Base-by-base conservation (phyloP, 2,113 vertebrate genomes). In the Oostethus manadensis region DNA sequence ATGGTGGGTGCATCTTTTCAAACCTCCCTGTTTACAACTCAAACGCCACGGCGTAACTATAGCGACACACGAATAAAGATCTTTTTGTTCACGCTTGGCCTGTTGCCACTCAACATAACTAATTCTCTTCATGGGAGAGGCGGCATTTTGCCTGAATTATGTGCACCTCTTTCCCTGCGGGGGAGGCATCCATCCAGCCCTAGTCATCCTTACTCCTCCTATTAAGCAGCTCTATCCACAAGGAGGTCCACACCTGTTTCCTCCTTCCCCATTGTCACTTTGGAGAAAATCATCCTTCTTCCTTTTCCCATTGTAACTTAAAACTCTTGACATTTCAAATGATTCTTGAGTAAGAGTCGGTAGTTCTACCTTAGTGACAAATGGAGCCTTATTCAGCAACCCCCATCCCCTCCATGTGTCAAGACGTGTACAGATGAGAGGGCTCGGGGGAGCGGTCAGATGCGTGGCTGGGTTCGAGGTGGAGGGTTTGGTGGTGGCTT, bases 241-340 rank as follows among this genome's bases (percentile, higher is more conserved):
- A 76, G 74, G 81, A 83, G 76, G 81, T 83, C 74, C 85, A 75
- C 86, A 86, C 84, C 83, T 85, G 81, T 80, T 79, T 76, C 71
- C 61, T 63, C 62, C 57, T 16, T 49, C 22, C 51, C 56, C 47
- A 50, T 51, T 33, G 57, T 76, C 74, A 68, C 54, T 44, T 59
- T 70, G 78, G 73, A 70, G 64, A 70, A 81, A 76, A 70, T 65
- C 54, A 71, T 83, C 74, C 61, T 79, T 79, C 70, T 70, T 65
- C 44, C 59, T 76, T 63, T 62, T 73, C 51, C 59, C 73, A 73
- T 45, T 64, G 76, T 85, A 84, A 84, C 72, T 84, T 76, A 83
- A 79, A 85, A 80, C 77, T 74, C 75, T 68, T 86, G 85, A 86
- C 83, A 42, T 85, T 82, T 85, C 70, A 78, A 86, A 83, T 79